Base-by-base conservation (phyloP, 2,888 invertebrate genomes). In the Alsophila aescularia region DNA sequence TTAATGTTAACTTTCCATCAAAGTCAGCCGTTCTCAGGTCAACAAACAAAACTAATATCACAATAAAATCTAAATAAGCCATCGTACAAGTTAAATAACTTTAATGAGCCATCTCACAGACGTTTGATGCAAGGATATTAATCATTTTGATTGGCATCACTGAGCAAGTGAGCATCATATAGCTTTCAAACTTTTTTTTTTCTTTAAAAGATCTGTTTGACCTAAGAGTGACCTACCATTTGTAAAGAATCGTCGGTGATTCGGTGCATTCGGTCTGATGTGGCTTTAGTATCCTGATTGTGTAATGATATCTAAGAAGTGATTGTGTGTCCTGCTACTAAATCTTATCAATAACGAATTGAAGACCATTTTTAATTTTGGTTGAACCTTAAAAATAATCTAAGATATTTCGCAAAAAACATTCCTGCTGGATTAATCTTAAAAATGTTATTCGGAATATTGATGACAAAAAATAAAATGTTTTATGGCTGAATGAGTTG, bases 71-170 rank as follows among this genome's bases (percentile, higher is more conserved):
- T 56, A 58, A 64, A 59, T 56, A 64, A 61, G 61, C 61, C 55
- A 61, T 61, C 61, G 52, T 47, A 37, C 52, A 39, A 44, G 42
- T 44, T 64, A 57, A 57, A 61, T 69, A 66, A 40, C 52, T 64
- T 66, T 74, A 74, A 74, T 72, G 73, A 74, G 67, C 63, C 62
- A 62, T 67, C 70, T 68, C 63, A 69, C 64, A 69, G 54, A 50
- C 64, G 58, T 53, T 62, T 57, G 39, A 42, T 36, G 55, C 21
- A 32, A 55, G 70, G 64, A 52, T 77, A 83, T 84, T 77, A 84
- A 84, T 84, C 83, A 83, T 76, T 49, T 61, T 82, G 83, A 84
- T 81, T 81, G 79, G 75, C 80, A 74, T 76, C 72, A 69, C 71
- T 72, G 76, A 69, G 71, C 75, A 73, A 78, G n/a, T n/a, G n/a